Percentiles rank a stretch among this genome's conserved stretches.
Evolutionary conservation across 2,113 vertebrate species (phyloP).

Genomic region (Pomatostomus ruficeps): DNA sequence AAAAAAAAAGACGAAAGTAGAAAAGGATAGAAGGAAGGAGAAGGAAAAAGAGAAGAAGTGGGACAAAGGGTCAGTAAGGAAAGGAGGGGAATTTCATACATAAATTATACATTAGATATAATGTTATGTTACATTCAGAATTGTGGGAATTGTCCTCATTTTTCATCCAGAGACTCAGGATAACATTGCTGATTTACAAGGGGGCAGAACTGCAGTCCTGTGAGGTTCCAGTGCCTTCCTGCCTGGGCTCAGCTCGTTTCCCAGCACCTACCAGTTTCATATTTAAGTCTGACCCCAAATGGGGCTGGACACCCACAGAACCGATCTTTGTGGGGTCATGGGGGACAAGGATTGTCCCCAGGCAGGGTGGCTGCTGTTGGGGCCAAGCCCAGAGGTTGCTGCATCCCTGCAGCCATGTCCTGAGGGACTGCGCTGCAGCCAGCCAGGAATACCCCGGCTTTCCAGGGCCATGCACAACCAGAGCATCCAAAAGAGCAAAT

Average conservation of each 20-base stretch:
- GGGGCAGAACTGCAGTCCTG: background rate
- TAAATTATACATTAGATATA: background rate
- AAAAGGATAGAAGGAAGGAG: background rate
- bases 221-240: background rate
- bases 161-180: background rate
- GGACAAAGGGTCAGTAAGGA: background rate
- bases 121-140: background rate
- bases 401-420: background rate
- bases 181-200: background rate
- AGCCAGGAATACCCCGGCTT: fast-evolving
- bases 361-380: background rate
- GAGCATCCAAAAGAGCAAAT: background rate
- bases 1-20: fast-evolving
- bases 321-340: fast-evolving
- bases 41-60: background rate
- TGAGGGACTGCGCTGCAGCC: fast-evolving
- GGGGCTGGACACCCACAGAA: background rate
- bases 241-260: background rate
- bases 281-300: background rate
- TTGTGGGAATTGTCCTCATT: background rate
- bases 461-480: background rate
- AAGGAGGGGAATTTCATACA: background rate
- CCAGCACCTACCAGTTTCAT: background rate
- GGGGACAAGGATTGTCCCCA: background rate
- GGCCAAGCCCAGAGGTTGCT: background rate